Conservation (phyloP, 2,888 invertebrate species). For the Acrobasis consociella region DNA sequence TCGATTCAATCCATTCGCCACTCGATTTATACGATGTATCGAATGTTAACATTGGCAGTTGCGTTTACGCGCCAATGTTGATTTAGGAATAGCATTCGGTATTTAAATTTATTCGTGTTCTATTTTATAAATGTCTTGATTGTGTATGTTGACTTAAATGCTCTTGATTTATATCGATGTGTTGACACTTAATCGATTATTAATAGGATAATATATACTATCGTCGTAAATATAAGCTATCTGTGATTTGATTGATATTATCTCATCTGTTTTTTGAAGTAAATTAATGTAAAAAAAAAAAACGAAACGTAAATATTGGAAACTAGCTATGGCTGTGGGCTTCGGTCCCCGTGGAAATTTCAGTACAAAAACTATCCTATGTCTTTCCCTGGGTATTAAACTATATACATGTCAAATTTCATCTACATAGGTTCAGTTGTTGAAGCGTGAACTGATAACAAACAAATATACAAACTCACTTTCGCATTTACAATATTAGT, state of each 20-base stretch:
- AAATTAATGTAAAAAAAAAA: too few species aligned
- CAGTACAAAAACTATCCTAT: too few species aligned
- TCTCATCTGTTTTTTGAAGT: too few species aligned
- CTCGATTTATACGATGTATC: constrained; percentile 57
- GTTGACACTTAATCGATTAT: constrained; percentile 55
- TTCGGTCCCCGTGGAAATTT: too few species aligned
- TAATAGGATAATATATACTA: constrained; percentile 47
- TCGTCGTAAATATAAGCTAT: not conserved
- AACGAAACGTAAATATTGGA: too few species aligned
- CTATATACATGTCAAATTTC: too few species aligned
- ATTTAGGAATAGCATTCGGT: constrained; percentile 48
- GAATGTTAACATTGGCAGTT: constrained; percentile 62
- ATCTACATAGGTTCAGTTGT: too few species aligned
- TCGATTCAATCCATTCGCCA: constrained; percentile 55
- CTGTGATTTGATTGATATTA: not conserved
- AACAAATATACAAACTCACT: too few species aligned
- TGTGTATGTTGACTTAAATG: constrained; percentile 56
- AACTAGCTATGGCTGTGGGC: too few species aligned
- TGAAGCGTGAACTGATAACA: too few species aligned
- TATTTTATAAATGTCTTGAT: constrained; percentile 57
- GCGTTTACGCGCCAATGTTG: constrained; percentile 57
- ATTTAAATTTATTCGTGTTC: constrained; percentile 68
- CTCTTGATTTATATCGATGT: constrained; percentile 62
- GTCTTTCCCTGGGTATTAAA: too few species aligned
- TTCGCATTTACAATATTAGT: too few species aligned